phyloP scores from a whole-genome alignment of 2,113 vertebrate species.

The Patagioenas fasciata region DNA sequence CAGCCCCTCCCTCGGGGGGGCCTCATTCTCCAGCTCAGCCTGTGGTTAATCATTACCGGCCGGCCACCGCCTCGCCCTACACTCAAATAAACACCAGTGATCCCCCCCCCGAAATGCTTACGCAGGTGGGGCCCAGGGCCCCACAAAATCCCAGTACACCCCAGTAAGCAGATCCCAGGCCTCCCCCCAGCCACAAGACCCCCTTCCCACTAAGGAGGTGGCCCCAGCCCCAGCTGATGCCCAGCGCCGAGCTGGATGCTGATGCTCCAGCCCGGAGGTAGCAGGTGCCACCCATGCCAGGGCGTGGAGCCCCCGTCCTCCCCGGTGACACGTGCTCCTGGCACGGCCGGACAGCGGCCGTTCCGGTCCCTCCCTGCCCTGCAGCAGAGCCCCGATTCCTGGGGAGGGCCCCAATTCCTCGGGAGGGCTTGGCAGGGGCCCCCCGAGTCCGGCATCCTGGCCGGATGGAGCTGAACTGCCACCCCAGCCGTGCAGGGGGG shows the following conservation, averaged over 20 bases:
- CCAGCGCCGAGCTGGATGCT: too few species aligned
- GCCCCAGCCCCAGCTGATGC: too few species aligned
- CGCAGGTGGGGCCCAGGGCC: background rate
- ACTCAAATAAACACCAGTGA: background rate
- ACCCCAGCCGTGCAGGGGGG: rapidly evolving
- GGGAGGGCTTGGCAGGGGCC: rapidly evolving
- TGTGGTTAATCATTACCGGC: conserved; percentile 34
- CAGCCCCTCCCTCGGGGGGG: background rate
- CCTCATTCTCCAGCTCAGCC: background rate
- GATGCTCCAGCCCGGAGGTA: background rate
- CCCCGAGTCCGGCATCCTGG: background rate
- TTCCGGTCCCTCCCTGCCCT: background rate
- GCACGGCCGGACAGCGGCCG: rapidly evolving
- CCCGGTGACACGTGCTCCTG: background rate
- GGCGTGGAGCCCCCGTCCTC: rapidly evolving
- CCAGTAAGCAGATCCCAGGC: background rate
- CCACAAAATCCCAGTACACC: background rate
- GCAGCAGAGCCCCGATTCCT: background rate
- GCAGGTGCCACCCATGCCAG: background rate
- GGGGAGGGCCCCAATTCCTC: background rate
- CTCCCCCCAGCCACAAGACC: background rate
- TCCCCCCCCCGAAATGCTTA: background rate
- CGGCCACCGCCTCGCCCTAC: background rate
- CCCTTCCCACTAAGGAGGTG: background rate
- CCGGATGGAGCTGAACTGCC: background rate